These are phyloP conservation scores for Drosophila kambysellisi DNA, from an alignment of 2,888 invertebrate genomes.

Conservation along the genomic window DNA sequence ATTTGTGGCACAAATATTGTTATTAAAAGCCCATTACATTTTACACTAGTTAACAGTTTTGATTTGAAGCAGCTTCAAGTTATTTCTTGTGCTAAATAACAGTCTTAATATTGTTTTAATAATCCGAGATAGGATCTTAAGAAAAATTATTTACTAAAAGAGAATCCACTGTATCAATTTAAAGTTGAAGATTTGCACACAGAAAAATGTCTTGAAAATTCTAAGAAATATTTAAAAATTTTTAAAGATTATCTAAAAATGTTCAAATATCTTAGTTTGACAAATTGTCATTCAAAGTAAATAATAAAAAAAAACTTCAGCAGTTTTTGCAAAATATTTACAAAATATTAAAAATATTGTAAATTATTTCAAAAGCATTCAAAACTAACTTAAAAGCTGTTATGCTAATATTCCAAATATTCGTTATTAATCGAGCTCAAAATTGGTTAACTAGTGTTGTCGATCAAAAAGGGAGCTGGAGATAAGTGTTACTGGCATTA, in stretches of 20 bases:
- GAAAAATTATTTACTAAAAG: not conserved
- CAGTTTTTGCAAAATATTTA: not conserved
- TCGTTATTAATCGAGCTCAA: not conserved
- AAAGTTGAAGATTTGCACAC: not conserved
- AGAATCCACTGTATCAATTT: not conserved
- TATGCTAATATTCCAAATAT: not conserved
- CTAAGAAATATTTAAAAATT: not conserved
- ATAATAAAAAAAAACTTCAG: not conserved
- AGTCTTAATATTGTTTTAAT: not conserved
- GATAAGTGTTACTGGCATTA: slow-evolving; percentile 28
- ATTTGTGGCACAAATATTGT: slow-evolving; percentile 46
- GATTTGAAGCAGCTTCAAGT: not conserved
- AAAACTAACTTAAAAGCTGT: not conserved
- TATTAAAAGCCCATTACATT: slow-evolving; percentile 68
- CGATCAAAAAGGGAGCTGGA: slow-evolving; percentile 3
- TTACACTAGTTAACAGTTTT: slow-evolving; percentile 12
- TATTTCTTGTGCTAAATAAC: not conserved
- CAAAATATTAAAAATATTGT: not conserved
- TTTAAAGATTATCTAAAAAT: not conserved
- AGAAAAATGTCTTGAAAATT: not conserved
- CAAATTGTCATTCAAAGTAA: not conserved
- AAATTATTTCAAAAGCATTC: not conserved
- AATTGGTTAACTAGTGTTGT: slow-evolving; percentile 10
- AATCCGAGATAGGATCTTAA: not conserved
- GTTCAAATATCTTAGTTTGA: not conserved